A percentile compares a stretch with the other conserved stretches of the same genome.
Conservation (phyloP, 2,113 vertebrate species). For the Perognathus longimembris region DNA sequence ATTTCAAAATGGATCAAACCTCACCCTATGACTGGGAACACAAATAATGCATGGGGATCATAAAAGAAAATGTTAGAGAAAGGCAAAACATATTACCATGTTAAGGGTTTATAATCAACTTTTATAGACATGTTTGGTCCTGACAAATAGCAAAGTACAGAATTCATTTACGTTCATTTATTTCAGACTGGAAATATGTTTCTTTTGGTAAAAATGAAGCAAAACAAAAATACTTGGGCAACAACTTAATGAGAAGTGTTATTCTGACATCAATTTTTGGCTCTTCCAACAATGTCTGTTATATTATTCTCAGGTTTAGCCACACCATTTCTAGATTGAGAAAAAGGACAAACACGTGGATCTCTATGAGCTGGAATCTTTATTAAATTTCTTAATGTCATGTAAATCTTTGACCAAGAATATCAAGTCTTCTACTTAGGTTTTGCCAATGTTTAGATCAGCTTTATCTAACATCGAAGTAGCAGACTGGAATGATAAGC, state of each 20-base stretch:
- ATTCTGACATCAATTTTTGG: background rate
- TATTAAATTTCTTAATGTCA: conserved; percentile 50
- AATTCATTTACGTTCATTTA: conserved; percentile 24
- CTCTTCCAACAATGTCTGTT: background rate
- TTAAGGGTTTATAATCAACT: background rate
- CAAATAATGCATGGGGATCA: background rate
- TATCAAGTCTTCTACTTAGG: conserved; percentile 40
- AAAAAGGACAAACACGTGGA: conserved; percentile 33
- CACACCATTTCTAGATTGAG: background rate
- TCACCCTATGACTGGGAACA: background rate
- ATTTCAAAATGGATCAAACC: background rate
- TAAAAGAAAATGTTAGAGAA: conserved; percentile 45
- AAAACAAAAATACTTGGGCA: background rate
- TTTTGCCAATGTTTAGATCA: conserved; percentile 2
- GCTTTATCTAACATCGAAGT: conserved; percentile 29
- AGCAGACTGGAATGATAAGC: conserved; percentile 62
- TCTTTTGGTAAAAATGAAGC: conserved; percentile 31
- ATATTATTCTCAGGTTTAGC: background rate
- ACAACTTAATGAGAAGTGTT: background rate
- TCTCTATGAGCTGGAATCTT: background rate
- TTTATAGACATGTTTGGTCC: conserved; percentile 21
- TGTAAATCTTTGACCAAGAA: conserved; percentile 47
- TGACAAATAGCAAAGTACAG: conserved; percentile 3
- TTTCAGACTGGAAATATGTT: background rate
- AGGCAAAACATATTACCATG: conserved; percentile 23